Base-by-base conservation (phyloP, 2,797 vertebrate species). In the Anguilla obscura region DNA sequence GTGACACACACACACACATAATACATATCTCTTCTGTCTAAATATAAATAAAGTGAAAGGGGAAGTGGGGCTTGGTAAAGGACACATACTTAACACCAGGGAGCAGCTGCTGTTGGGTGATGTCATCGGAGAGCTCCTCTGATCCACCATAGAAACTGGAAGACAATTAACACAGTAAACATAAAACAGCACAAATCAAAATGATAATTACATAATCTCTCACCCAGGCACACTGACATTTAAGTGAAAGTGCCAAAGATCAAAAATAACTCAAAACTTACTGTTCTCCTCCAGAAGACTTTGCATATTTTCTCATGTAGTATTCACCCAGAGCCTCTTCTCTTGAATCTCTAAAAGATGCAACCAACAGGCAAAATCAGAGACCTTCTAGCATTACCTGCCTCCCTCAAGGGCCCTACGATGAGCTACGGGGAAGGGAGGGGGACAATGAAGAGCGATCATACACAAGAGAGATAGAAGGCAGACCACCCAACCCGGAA, bases 291-390 rank as follows among this genome's bases (percentile, higher is more conserved):
- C 96, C 96, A 0, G 98, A 97, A 0, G 97, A 97, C 90, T 99
- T 98, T 90, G 98, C 98, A 0, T 99, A 99, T 92, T 99, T 99
- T 92, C 98, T 98, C 98, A 98, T 99, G 93, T 98, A 99, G 91
- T 99, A 99, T 88, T 99, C 98, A 0, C 98, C 98, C 91, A 99
- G 88, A 0, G 98, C 98, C 92, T 99, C 98, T 89, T 98, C 98
- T 2, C 97, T 95, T 89, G 98, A 98, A 89, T 99, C 98, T 93
- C 98, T 99, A 94, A 0, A 89, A 89, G 54, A 87, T 60, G 90
- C 76, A 91, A 79, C 50, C 36, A 85, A 27, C 24, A 90, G 6
- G 6, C 5, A 14, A 89, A 9, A 82, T n/a, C 54, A 1, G 74
- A 30, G 56, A n/a, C 84, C 83, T 36, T 36, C 54, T 21, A 52